Conservation (phyloP, 2,888 invertebrate species). For the Hydraecia micacea region DNA sequence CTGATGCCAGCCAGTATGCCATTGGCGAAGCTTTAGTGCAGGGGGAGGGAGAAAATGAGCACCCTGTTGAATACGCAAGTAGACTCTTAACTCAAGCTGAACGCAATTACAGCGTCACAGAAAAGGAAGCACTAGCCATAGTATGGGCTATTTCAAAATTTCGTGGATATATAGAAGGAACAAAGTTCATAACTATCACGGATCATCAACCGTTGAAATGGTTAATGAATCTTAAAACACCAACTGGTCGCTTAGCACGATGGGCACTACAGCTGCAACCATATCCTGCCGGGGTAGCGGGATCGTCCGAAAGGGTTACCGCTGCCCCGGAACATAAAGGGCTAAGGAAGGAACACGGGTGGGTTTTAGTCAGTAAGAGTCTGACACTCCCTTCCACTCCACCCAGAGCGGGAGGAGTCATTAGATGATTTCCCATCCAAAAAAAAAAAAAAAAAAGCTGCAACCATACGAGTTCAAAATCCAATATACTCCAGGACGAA, state of each 20-base stretch:
- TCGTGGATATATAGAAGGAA: slow-evolving; percentile 12
- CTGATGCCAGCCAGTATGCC: not conserved
- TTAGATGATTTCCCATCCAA: too few relatives aligned
- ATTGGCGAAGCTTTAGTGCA: slow-evolving; percentile 3
- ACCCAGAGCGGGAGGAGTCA: too few relatives aligned
- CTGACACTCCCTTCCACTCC: too few relatives aligned
- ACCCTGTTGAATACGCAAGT: slow-evolving; percentile 3
- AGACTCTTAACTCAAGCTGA: not conserved
- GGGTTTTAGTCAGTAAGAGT: too few relatives aligned
- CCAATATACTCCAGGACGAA: slow-evolving; percentile 14
- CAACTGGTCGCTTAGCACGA: slow-evolving; percentile 1
- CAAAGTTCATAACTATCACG: slow-evolving; percentile 12
- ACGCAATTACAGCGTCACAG: slow-evolving; percentile 6
- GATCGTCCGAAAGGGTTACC: too few relatives aligned
- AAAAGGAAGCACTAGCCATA: slow-evolving; percentile 14
- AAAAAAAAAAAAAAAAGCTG: too few relatives aligned
- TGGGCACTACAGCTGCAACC: slow-evolving; percentile 1
- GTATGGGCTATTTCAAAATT: slow-evolving; percentile 11
- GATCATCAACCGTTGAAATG: slow-evolving; percentile 7
- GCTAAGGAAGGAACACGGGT: too few relatives aligned
- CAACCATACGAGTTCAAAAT: slow-evolving; percentile 12
- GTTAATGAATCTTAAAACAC: slow-evolving; percentile 6
- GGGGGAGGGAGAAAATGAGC: not conserved
- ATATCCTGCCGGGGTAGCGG: too few relatives aligned
- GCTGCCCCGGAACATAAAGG: too few relatives aligned